Conservation (phyloP, 2,888 invertebrate genomes). For the Pyrrhia umbra region DNA sequence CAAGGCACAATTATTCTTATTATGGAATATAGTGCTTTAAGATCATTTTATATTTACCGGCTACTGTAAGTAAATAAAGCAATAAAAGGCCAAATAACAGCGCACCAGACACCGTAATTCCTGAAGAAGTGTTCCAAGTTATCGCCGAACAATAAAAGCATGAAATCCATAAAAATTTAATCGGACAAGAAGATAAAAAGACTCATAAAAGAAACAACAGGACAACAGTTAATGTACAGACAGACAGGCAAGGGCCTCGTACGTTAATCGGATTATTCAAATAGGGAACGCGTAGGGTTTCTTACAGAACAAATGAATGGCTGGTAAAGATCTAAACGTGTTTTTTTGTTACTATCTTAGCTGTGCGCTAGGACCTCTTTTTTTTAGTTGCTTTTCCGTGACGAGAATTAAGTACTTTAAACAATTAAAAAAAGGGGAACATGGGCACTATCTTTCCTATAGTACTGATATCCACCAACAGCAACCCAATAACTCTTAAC, state of each 20-base stretch:
- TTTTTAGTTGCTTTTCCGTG: not conserved
- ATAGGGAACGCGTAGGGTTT: slow-evolving; percentile 14
- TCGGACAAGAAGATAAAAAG: slow-evolving; percentile 26
- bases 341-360: not conserved
- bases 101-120: slow-evolving; percentile 23
- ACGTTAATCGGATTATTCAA: slow-evolving; percentile 38
- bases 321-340: not conserved
- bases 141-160: slow-evolving; percentile 36
- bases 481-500: slow-evolving; percentile 59
- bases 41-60: slow-evolving; percentile 8
- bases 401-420: not conserved
- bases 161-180: slow-evolving; percentile 36
- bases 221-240: slow-evolving; percentile 4
- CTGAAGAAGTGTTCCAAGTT: slow-evolving; percentile 17
- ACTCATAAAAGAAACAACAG: slow-evolving; percentile 31
- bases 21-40: not conserved
- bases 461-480: slow-evolving; percentile 20
- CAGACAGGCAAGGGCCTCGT: slow-evolving; percentile 7
- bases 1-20: slow-evolving; percentile 1
- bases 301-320: slow-evolving; percentile 9
- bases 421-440: not conserved
- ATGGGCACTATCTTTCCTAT: slow-evolving; percentile 7
- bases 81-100: slow-evolving; percentile 33
- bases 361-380: not conserved
- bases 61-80: slow-evolving; percentile 29